Conservation (phyloP, 2,888 invertebrate genomes). For the Shargacucullia verbasci region DNA sequence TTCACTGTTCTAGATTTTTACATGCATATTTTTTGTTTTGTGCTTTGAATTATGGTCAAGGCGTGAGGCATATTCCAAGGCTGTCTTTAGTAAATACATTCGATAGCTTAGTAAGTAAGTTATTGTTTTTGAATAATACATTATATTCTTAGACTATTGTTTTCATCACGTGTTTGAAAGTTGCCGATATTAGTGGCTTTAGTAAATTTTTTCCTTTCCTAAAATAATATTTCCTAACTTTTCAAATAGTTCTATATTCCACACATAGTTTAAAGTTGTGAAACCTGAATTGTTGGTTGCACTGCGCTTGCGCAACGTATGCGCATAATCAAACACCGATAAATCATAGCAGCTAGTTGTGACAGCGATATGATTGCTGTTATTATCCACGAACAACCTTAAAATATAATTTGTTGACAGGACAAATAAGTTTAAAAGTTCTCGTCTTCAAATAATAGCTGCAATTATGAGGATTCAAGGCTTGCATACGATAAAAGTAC, state of each 20-base stretch:
- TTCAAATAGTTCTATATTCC: slow-evolving; percentile 28
- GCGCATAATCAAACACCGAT: slow-evolving; percentile 42
- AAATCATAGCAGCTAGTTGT: slow-evolving; percentile 37
- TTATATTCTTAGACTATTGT: too few species aligned
- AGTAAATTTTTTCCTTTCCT: slow-evolving; percentile 2
- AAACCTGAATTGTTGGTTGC: slow-evolving; percentile 28
- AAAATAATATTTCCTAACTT: slow-evolving; percentile 2
- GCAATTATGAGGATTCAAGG: slow-evolving; percentile 9
- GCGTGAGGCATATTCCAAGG: slow-evolving; percentile 36
- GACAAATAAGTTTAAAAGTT: slow-evolving; percentile 9
- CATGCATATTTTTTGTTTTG: slow-evolving; percentile 26
- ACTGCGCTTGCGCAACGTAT: slow-evolving; percentile 37
- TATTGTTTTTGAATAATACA: slow-evolving; percentile 9
- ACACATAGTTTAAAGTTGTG: slow-evolving; percentile 22
- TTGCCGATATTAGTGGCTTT: slow-evolving; percentile 1
- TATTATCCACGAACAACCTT: slow-evolving; percentile 31
- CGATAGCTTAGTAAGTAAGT: slow-evolving; percentile 6
- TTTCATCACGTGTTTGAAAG: background rate
- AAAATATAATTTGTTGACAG: slow-evolving; percentile 28
- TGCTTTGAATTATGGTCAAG: slow-evolving; percentile 51
- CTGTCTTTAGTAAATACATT: slow-evolving; percentile 21
- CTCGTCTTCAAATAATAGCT: slow-evolving; percentile 5
- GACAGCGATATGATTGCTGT: slow-evolving; percentile 44
- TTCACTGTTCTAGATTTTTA: slow-evolving; percentile 58
- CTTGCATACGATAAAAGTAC: background rate